Evolutionary conservation across 2,888 invertebrate genomes (phyloP).

Genomic region (Platerodrilus igneus): DNA sequence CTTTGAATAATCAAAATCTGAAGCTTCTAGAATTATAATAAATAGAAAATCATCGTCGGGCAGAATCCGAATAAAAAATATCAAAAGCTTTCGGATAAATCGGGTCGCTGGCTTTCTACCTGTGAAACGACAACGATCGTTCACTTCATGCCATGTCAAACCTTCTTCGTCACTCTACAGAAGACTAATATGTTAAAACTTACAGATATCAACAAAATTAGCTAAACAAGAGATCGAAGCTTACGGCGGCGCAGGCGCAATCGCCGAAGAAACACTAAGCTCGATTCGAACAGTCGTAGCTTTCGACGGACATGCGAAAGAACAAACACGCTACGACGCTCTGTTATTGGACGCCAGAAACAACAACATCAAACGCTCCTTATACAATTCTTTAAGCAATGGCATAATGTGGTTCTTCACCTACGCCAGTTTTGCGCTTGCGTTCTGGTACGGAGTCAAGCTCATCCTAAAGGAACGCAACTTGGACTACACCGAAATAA

Average conservation of each 20-base stretch:
- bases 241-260: slow-evolving; percentile 69
- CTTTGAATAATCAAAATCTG: too few relatives aligned
- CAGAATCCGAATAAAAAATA: too few relatives aligned
- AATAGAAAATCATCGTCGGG: too few relatives aligned
- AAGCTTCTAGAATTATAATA: too few relatives aligned
- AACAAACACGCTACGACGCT: slow-evolving; percentile 60
- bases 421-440: slow-evolving; percentile 70
- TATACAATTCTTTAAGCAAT: slow-evolving; percentile 65
- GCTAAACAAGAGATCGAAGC: slow-evolving; percentile 63
- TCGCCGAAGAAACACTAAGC: slow-evolving; percentile 73
- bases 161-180: too few relatives aligned
- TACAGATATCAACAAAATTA: slow-evolving; percentile 57
- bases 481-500: slow-evolving; percentile 34
- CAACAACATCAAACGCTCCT: slow-evolving; percentile 65
- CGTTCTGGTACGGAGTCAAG: slow-evolving; percentile 79
- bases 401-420: slow-evolving; percentile 72
- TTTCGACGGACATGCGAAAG: slow-evolving; percentile 69
- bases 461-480: slow-evolving; percentile 56
- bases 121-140: too few relatives aligned
- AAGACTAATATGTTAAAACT: too few relatives aligned
- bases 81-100: too few relatives aligned
- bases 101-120: too few relatives aligned
- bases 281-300: slow-evolving; percentile 73
- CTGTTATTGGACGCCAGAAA: slow-evolving; percentile 58
- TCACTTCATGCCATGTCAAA: too few relatives aligned